Evolutionary conservation across 2,113 vertebrate genomes (phyloP), one percentile per base, ranked within the genome.

Genomic region (Labrus mixtus): DNA sequence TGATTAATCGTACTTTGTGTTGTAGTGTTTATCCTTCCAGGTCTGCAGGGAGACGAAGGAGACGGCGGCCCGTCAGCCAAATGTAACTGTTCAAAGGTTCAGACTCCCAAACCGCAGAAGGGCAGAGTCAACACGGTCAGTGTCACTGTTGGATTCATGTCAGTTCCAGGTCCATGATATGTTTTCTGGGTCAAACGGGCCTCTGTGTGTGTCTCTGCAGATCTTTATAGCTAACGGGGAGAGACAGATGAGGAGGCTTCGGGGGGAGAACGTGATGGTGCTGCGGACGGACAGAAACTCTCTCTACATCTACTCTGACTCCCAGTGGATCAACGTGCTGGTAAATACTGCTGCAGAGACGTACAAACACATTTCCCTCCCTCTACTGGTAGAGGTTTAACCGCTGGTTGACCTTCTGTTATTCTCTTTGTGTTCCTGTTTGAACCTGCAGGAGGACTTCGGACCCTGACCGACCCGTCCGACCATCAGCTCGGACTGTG

Each of bases 281-380:
- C 76, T 93, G 36, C 9, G 89, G 16, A 93, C 76, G 0, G 90
- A 91, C 86, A 81, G 75, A 4, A 57, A 25, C 3, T 68, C 84
- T 51, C 80, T 91, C 19, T 90, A 74, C 67, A 82, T 93, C 72
- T 93, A 84, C 76, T 12, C 70, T 1, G 59, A 84, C 0, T 85
- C 86, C 4, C 87, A 91, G 61, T 93, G 91, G 91, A 83, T 93
- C 78, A 81, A 89, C 15, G 76, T 91, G 0, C 60, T 92, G 90
- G 88, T 90, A 82, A 85, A 3, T 8, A 4, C 48, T 33, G 51
- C 29, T 8, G 7, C 22, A 29, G 8, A 33, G 19, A 68, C 5
- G 10, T 17, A 9, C 19, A 2, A 4, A 37, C 8, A 37, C 4
- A 8, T 6, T 37, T 37, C 4, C 8, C 4, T 37, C 8, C 8